These are phyloP conservation scores for Peromyscus melanophrys DNA, from an alignment of 2,797 vertebrate species.

Conservation along the genomic window DNA sequence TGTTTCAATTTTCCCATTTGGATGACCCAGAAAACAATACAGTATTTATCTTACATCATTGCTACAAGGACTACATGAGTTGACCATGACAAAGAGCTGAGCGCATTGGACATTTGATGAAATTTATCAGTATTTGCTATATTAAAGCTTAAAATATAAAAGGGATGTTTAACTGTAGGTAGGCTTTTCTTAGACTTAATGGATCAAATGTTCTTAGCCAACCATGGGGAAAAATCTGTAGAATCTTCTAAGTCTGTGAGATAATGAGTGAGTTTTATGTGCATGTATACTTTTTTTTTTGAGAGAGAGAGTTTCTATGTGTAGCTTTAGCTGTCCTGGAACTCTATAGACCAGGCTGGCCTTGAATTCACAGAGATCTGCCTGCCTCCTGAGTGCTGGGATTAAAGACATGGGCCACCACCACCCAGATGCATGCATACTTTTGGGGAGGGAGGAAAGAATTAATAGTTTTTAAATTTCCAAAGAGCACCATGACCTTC, in stretches of 20 bases:
- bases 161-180: background rate
- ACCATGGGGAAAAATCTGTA: background rate
- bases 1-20: slow-evolving; percentile 29
- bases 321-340: background rate
- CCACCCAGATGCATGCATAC: background rate
- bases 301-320: background rate
- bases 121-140: background rate
- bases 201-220: background rate
- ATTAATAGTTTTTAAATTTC: slow-evolving; percentile 42
- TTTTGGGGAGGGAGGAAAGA: background rate
- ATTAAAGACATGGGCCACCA: background rate
- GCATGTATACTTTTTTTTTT: background rate
- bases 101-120: background rate
- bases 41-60: background rate
- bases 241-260: background rate
- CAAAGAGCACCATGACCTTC: background rate
- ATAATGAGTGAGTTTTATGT: slow-evolving; percentile 1
- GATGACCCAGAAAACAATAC: slow-evolving; percentile 1
- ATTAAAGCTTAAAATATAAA: slow-evolving; percentile 5
- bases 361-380: background rate
- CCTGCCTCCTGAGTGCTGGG: background rate
- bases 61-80: background rate
- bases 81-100: background rate
- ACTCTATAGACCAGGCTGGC: background rate
- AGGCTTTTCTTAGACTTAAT: slow-evolving; percentile 10